Base-by-base conservation (phyloP, 2,888 invertebrate genomes). In the Crepidodera aurea region DNA sequence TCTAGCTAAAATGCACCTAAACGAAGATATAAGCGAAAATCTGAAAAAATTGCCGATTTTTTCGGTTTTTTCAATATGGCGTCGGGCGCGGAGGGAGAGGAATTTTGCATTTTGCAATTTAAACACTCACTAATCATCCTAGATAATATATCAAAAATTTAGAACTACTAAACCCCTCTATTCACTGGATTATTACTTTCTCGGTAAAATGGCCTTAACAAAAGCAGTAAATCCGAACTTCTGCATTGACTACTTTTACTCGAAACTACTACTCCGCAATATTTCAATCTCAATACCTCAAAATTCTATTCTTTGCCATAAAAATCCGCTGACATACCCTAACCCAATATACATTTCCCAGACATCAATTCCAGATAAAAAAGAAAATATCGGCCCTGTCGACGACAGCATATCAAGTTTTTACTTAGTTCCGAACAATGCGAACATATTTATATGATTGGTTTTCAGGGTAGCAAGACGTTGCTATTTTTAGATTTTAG, bases 201-300 rank as follows among this genome's bases (percentile, higher is more conserved):
- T n/a, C n/a, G n/a, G n/a, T n/a, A n/a, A 42, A 15, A 18, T 40
- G 40, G n/a, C 40, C 40, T 13, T 13, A 54, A 42, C 27, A 51
- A 39, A 29, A 22, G 29, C 32, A 46, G 34, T 29, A 25, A 48
- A 13, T 46, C 18, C 29, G 44, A 12, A 44, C 19, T 27, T 40
- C 7, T 10, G 18, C 32, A 4, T 8, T 19, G 12, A 37, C 13
- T 40, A 2, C 2, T n/a, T 37, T 51, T 32, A 13, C n/a, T 13
- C 22, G 3, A 2, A 22, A 19, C 32, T 27, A 25, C 32, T 29
- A 18, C 29, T 12, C 18, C 16, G 32, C 13, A 19, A 39, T 16
- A 29, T 27, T 42, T 54, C 40, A 54, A 54, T 42, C 54, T 54
- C 42, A 12, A 44, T 44, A 54, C 42, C 42, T 54, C 37, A 53